These are phyloP conservation scores for Molossus alvarezi DNA, from an alignment of 2,797 vertebrate genomes.

Conservation along the genomic window DNA sequence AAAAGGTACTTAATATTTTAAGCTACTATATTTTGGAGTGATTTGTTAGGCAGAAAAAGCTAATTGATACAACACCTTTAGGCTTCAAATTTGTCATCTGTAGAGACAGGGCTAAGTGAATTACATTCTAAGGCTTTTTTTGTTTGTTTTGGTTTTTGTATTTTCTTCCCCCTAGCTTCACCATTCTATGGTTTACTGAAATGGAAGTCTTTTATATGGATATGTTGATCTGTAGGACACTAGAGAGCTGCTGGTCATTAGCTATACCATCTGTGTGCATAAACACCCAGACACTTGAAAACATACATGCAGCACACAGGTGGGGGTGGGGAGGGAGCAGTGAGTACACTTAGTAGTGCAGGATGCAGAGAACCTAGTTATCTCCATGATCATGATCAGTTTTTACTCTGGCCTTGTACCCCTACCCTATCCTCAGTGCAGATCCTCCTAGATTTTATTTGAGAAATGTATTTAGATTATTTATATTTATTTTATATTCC, in stretches of 20 bases:
- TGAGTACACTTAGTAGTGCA: rapidly evolving
- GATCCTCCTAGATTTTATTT: constrained; percentile 73
- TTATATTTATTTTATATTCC: constrained; percentile 78
- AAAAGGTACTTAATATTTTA: not conserved
- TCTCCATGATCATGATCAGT: constrained; percentile 41
- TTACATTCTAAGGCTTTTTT: not conserved
- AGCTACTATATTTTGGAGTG: not conserved
- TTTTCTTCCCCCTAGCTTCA: not conserved
- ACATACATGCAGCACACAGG: not conserved
- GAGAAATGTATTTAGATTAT: constrained; percentile 72
- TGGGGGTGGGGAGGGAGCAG: rapidly evolving
- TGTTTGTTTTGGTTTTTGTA: not conserved
- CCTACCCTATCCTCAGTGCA: constrained; percentile 15
- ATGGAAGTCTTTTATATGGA: not conserved
- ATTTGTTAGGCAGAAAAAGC: not conserved
- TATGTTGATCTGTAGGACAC: not conserved
- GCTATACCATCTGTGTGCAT: not conserved
- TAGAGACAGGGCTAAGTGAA: not conserved
- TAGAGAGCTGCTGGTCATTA: not conserved
- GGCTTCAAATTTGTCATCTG: not conserved
- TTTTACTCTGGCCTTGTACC: constrained; percentile 57
- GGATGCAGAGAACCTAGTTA: not conserved
- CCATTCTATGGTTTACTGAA: constrained; percentile 17
- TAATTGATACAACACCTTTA: not conserved
- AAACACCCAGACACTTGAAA: not conserved